These are phyloP conservation scores for Hydroisotoma schaefferi DNA, from an alignment of 2,888 invertebrate species.

Conservation along the genomic window DNA sequence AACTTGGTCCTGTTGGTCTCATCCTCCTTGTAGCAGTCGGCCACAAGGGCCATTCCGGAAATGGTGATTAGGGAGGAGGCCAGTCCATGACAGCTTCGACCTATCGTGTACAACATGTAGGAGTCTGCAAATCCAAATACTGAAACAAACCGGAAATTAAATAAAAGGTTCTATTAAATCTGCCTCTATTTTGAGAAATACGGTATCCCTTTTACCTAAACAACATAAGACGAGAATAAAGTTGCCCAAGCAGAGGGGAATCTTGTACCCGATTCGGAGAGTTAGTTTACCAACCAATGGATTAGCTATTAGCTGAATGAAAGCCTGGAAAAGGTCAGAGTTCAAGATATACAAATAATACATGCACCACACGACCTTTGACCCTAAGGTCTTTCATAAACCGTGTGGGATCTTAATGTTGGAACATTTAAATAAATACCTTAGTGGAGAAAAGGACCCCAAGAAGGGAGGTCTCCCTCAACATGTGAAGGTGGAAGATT, in stretches of 20 bases:
- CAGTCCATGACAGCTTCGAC: slow-evolving; percentile 73
- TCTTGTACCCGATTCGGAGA: slow-evolving; percentile 63
- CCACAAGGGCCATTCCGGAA: slow-evolving; percentile 73
- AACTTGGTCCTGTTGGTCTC: slow-evolving; percentile 59
- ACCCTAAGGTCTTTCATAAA: not conserved
- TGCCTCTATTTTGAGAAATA: not conserved
- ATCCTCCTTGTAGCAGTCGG: slow-evolving; percentile 59
- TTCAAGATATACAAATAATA: not conserved
- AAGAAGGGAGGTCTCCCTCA: slow-evolving; percentile 64
- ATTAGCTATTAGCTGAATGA: slow-evolving; percentile 73
- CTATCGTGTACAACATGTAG: slow-evolving; percentile 66
- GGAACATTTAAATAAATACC: slow-evolving; percentile 31
- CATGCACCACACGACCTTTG: not conserved
- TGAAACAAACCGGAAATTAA: slow-evolving; percentile 54
- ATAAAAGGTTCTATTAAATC: not conserved
- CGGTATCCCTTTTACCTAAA: slow-evolving; percentile 58
- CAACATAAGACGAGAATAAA: slow-evolving; percentile 65
- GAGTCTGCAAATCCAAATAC: slow-evolving; percentile 73
- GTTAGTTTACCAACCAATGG: slow-evolving; percentile 70
- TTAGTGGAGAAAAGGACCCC: slow-evolving; percentile 59
- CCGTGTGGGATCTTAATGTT: too few relatives aligned
- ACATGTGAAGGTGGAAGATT: slow-evolving; percentile 43
- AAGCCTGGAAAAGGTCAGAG: slow-evolving; percentile 62
- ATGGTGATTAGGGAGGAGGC: slow-evolving; percentile 76
- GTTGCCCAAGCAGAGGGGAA: slow-evolving; percentile 67